Evolutionary conservation across 2,113 vertebrate species (phyloP).

Genomic region (Phalacrocorax brasilianus): DNA sequence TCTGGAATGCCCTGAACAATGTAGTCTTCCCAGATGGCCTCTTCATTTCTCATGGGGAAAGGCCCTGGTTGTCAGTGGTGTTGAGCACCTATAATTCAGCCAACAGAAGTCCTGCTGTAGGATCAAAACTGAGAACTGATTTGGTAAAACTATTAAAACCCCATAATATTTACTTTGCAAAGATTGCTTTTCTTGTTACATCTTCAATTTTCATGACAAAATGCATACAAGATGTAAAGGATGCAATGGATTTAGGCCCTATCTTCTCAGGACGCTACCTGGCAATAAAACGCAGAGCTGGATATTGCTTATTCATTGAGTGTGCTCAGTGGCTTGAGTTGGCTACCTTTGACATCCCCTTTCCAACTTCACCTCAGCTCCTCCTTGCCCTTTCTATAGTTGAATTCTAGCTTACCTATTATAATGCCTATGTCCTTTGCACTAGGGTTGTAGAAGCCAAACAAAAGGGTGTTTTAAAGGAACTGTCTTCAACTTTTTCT

Average conservation of each 20-base stretch:
- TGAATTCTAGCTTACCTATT: neutral
- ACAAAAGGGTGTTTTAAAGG: neutral
- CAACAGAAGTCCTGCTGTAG: neutral
- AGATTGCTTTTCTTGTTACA: neutral
- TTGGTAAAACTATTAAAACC: neutral
- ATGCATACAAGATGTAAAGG: neutral
- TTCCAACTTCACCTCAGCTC: neutral
- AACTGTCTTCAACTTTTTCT: neutral
- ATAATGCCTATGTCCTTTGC: neutral
- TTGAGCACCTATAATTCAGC: neutral
- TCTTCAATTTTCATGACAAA: neutral
- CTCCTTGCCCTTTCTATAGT: neutral
- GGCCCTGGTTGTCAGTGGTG: neutral
- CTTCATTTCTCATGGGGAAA: neutral
- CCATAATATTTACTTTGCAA: neutral
- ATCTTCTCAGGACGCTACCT: neutral
- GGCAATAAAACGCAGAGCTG: neutral
- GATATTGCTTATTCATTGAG: neutral
- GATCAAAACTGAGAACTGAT: neutral
- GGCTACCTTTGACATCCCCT: neutral
- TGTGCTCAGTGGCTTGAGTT: neutral
- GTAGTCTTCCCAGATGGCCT: neutral
- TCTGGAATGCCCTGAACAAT: neutral
- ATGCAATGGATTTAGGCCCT: neutral
- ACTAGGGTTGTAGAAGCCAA: neutral